phyloP scores from a whole-genome alignment of 2,888 invertebrate genomes.

The Spilosoma lubricipeda region DNA sequence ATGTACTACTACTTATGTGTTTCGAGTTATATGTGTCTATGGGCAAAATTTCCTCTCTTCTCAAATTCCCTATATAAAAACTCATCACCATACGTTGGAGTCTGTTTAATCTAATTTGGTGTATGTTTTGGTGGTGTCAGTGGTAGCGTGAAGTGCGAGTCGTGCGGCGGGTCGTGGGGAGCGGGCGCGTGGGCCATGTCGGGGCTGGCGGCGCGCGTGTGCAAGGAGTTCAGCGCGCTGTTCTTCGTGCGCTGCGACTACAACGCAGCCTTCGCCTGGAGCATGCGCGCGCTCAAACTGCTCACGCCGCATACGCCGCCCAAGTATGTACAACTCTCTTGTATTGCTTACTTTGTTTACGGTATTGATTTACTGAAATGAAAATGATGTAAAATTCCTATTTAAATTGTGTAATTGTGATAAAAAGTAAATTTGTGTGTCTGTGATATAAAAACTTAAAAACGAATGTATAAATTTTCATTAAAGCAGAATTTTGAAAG shows the following conservation, averaged over 20 bases:
- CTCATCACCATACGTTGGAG: no score
- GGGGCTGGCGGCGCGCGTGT: slow-evolving; percentile 89
- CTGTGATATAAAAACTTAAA: not conserved
- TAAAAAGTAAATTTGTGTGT: no score
- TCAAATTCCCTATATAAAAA: no score
- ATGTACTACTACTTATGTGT: no score
- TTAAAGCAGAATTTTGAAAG: no score
- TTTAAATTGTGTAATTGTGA: no score
- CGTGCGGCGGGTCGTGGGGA: slow-evolving; percentile 28
- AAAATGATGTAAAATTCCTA: not conserved
- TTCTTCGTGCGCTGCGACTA: slow-evolving; percentile 95
- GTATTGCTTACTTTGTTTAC: not conserved
- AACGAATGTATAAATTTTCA: not conserved
- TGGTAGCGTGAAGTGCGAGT: slow-evolving; percentile 18
- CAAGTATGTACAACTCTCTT: slow-evolving; percentile 70
- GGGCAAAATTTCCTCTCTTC: no score
- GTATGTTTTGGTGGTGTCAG: not conserved
- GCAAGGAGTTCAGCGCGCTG: slow-evolving; percentile 93
- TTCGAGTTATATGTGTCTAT: no score
- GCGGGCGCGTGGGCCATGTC: slow-evolving; percentile 54
- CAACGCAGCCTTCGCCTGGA: slow-evolving; percentile 92
- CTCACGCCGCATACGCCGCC: slow-evolving; percentile 88
- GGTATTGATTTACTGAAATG: no score
- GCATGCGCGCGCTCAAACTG: slow-evolving; percentile 90
- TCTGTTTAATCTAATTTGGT: not conserved